phyloP scores from a whole-genome alignment of 2,113 vertebrate genomes.

The Campylomormyrus numenius region DNA sequence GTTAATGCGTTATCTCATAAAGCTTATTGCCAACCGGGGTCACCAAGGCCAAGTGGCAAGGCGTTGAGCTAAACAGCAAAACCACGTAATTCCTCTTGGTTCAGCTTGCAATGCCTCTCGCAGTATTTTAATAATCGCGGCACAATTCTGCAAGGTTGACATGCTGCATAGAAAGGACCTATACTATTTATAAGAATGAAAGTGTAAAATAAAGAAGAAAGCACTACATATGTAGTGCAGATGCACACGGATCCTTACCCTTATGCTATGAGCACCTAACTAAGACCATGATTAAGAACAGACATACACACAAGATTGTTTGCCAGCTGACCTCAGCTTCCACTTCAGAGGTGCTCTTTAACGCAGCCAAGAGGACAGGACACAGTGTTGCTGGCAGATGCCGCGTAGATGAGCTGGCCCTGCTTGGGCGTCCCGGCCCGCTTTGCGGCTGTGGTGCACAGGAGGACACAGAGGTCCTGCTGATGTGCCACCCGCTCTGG shows the following conservation, averaged over 20 bases:
- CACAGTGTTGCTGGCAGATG: neutral
- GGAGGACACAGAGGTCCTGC: neutral
- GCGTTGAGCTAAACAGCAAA: slow-evolving; percentile 56
- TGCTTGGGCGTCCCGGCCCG: neutral
- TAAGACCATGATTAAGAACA: slow-evolving; percentile 38
- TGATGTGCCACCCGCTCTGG: slow-evolving; percentile 9
- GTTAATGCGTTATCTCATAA: slow-evolving; percentile 66
- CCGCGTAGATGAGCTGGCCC: neutral
- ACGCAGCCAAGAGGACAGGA: neutral
- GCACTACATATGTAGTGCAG: slow-evolving; percentile 44
- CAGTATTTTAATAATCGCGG: slow-evolving; percentile 41
- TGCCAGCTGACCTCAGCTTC: slow-evolving; percentile 31
- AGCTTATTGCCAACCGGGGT: slow-evolving; percentile 59
- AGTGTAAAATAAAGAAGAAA: slow-evolving; percentile 51
- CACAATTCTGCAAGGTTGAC: slow-evolving; percentile 53
- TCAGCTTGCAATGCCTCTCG: slow-evolving; percentile 49
- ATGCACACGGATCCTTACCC: slow-evolving; percentile 21
- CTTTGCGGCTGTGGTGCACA: neutral
- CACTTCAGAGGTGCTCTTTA: neutral
- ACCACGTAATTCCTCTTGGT: slow-evolving; percentile 51
- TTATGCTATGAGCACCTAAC: slow-evolving; percentile 25
- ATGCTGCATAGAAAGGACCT: slow-evolving; percentile 43
- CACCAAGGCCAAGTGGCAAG: slow-evolving; percentile 53
- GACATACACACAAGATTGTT: slow-evolving; percentile 35
- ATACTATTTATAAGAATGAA: slow-evolving; percentile 48